These are phyloP conservation scores for Slavum lentiscoides DNA, from an alignment of 2,888 invertebrate genomes.

Conservation along the genomic window DNA sequence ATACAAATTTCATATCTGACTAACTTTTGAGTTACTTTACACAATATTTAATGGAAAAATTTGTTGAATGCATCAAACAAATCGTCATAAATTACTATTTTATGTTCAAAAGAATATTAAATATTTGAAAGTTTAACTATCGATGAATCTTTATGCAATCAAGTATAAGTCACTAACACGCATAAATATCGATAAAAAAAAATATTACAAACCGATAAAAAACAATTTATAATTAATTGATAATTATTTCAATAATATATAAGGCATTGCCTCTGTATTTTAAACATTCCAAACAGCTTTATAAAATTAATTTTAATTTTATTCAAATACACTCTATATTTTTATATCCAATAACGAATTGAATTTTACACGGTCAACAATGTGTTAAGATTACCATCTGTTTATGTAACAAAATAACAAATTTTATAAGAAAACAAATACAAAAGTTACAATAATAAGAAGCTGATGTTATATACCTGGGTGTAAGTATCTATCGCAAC, in stretches of 20 bases:
- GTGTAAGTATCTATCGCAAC: conserved; percentile 64
- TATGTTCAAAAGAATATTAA: not conserved
- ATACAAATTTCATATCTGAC: not conserved
- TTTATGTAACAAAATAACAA: not conserved
- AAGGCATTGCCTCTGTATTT: too few relatives aligned
- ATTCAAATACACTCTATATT: not conserved
- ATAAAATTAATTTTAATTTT: not conserved
- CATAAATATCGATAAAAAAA: not conserved
- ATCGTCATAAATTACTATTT: not conserved
- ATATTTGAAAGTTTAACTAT: too few relatives aligned
- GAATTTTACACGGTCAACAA: conserved; percentile 24
- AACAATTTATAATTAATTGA: not conserved
- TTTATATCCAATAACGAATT: not conserved
- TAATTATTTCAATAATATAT: not conserved
- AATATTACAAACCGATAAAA: not conserved
- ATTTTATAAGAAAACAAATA: not conserved
- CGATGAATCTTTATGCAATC: too few relatives aligned
- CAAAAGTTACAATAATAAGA: conserved; percentile 20
- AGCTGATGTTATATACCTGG: conserved; percentile 60
- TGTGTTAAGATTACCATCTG: conserved; percentile 8
- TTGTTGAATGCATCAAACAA: not conserved
- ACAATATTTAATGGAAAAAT: not conserved
- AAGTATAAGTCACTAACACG: not conserved
- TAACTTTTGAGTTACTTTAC: not conserved
- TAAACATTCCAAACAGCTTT: not conserved